phyloP scores from a whole-genome alignment of 37 sponge, comb jelly and placozoan genomes.

The Trichoplax adhaerens region DNA sequence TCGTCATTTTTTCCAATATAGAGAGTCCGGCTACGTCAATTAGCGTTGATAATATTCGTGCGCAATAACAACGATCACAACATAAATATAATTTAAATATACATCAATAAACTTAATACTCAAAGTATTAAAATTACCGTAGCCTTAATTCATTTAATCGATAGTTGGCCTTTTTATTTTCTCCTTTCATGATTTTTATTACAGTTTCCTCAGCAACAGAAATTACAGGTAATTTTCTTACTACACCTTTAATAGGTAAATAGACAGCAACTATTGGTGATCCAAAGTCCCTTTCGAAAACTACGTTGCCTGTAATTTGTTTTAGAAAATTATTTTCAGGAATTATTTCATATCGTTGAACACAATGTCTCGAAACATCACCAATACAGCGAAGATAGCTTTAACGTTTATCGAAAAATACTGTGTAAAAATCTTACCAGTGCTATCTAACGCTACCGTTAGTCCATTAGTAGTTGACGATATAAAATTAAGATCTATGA shows the following conservation, averaged over 20 bases:
- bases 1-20: not conserved
- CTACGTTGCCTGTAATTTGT: no score
- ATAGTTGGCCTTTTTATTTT: no score
- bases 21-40: not conserved
- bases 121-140: conserved; percentile 35
- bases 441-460: no score
- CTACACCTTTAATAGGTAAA: conserved; percentile 17
- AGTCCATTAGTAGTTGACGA: no score
- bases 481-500: no score
- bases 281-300: not conserved
- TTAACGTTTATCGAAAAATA: no score
- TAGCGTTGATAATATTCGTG: not conserved
- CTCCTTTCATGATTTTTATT: conserved; percentile 17
- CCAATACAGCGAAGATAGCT: no score
- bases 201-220: conserved; percentile 31
- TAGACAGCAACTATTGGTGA: conserved; percentile 57
- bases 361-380: no score
- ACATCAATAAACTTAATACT: not conserved
- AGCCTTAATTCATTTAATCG: conserved; percentile 4
- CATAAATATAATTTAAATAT: no score
- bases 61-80: not conserved
- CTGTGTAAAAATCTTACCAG: no score
- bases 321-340: no score
- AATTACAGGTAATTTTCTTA: conserved; percentile 33
- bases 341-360: no score